Base-by-base conservation (phyloP, 2,113 vertebrate genomes). In the Lanius collurio region DNA sequence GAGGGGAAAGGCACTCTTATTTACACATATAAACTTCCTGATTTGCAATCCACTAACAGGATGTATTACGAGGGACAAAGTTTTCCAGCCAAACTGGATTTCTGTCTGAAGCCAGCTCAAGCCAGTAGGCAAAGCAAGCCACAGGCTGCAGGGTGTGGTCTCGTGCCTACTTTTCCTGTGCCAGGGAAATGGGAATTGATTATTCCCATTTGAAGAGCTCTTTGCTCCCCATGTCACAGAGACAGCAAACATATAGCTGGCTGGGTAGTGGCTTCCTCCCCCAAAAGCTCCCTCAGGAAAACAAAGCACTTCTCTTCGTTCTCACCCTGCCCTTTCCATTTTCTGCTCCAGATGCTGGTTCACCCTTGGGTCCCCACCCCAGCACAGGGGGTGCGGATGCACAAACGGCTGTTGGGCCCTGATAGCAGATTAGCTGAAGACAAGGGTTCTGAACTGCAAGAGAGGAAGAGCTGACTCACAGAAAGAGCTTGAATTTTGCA, bases 41-140 rank as follows among this genome's bases (percentile, higher is more conserved):
- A 88, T 96, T 90, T 95, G 82, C 84, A 93, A 89, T 73, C 63
- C 82, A 76, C 49, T 76, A 42, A 83, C 55, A 90, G 89, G 87
- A 88, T 80, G 39, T 41, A 28, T 73, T 87, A 65, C 0, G 0
- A 82, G 37, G 50, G 47, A 81, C 55, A 30, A 63, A 49, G 67
- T 93, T 94, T 96, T 94, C 94, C 84, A 95, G 93, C 55, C 83
- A 53, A 91, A 87, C 78, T 93, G 84, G 89, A 90, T 94, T 95
- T 95, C 91, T 0, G 0, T 26, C 81, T 73, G 65, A 15, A 92
- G 22, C 68, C 88, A 92, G 82, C 57, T 92, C 49, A 76, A 69
- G 28, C 47, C 85, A 86, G 71, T 8, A 90, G 88, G 90, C 79
- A 81, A 80, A 86, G 75, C 55, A 55, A 83, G 88, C 55, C 1